phyloP scores from a whole-genome alignment of 1,140 invertebrate genomes.

The Drosophila pandora region DNA sequence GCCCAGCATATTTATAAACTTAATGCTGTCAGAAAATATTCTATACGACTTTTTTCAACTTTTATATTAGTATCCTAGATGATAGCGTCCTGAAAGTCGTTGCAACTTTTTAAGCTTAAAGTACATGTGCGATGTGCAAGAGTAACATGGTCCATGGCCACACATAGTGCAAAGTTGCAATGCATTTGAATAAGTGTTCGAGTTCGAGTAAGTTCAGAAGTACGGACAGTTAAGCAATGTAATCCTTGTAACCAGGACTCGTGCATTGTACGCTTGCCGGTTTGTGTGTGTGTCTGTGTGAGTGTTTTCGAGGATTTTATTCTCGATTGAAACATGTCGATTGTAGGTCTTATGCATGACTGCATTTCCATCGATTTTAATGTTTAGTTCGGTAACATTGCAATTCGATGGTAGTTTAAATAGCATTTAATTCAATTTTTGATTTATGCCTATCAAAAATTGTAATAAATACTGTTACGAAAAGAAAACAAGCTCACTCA shows the following conservation, averaged over 20 bases:
- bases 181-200: constrained; percentile 43
- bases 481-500: not conserved
- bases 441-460: not conserved
- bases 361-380: constrained; percentile 32
- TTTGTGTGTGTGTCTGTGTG: constrained; percentile 3
- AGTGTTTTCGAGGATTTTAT: constrained; percentile 38
- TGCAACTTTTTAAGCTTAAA: constrained; percentile 35
- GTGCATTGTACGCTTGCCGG: constrained; percentile 7
- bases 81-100: constrained; percentile 17
- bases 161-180: constrained; percentile 27
- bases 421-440: constrained; percentile 16
- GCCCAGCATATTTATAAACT: no score
- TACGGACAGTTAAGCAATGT: constrained; percentile 51
- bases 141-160: not conserved
- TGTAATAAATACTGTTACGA: not conserved
- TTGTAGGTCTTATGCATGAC: constrained; percentile 37
- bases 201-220: constrained; percentile 38
- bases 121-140: not conserved
- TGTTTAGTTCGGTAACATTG: constrained; percentile 13
- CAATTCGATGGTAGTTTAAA: not conserved
- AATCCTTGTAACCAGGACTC: constrained; percentile 43
- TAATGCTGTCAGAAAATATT: no score
- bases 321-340: constrained; percentile 63
- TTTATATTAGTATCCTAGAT: not conserved
- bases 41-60: no score